These are phyloP conservation scores for Ptilorrhoa leucosticta DNA, from an alignment of 2,113 vertebrate genomes.

Conservation along the genomic window DNA sequence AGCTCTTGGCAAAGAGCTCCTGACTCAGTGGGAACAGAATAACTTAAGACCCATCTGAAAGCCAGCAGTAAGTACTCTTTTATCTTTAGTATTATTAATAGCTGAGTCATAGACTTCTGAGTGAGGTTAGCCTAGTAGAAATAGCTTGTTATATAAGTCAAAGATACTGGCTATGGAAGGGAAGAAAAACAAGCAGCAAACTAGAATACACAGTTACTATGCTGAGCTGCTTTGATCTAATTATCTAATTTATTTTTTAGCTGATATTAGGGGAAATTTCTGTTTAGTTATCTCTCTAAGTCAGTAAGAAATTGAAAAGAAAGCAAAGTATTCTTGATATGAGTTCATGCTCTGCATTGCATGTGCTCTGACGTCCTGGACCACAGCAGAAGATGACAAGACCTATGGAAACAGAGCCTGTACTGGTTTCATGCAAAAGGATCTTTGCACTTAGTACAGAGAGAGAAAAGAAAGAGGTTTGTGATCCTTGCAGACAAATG, in stretches of 20 bases:
- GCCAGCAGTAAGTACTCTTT: not conserved
- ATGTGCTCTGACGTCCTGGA: not conserved
- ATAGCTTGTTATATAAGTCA: not conserved
- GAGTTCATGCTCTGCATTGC: not conserved
- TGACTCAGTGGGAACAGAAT: not conserved
- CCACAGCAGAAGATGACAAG: not conserved
- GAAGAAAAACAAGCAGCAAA: not conserved
- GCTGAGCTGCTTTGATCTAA: not conserved
- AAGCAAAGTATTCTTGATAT: not conserved
- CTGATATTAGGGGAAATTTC: not conserved
- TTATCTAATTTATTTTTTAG: not conserved
- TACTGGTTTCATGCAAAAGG: not conserved
- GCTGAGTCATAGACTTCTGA: not conserved
- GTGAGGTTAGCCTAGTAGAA: not conserved
- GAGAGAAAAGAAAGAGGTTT: not conserved
- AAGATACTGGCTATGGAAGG: not conserved
- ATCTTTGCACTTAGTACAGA: not conserved
- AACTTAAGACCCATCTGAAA: not conserved
- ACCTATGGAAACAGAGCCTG: rapidly evolving
- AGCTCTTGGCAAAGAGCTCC: not conserved
- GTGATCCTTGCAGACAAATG: not conserved
- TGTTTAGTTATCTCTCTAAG: not conserved
- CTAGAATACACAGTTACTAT: not conserved
- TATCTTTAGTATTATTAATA: not conserved
- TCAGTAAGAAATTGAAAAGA: not conserved